Base-by-base conservation (phyloP, 2,888 invertebrate genomes). In the Coelogynopora nodosa region DNA sequence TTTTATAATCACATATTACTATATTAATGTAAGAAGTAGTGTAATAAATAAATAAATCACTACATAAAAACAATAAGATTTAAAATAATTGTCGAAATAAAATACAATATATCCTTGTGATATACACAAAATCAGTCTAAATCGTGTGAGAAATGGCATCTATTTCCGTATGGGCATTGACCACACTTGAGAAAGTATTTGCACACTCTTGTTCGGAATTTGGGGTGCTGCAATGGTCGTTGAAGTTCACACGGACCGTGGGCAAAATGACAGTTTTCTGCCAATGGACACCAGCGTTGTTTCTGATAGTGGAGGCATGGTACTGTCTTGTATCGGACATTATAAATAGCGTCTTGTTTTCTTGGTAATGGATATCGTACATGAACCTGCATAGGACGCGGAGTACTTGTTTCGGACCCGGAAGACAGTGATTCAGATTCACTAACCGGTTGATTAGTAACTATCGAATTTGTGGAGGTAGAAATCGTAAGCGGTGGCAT, bases 301-400 rank as follows among this genome's bases (percentile, higher is more conserved):
- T 86, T 86, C 30, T 86, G 86, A 30, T 23, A 86, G n/a, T 86
- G 86, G 23, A 86, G n/a, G 31, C 86, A 86, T 0, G 67, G 86
- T 30, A 67, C 2, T 29, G 86, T 86, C 86, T 86, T 86, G 84
- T 86, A 86, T 27, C 86, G 86, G 0, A 67, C 67, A 28, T 86
- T 86, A 23, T 86, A 86, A n/a, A 74, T 74, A 0, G 86, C 86
- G 31, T 86, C 86, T 29, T 86, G 84, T 30, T 86, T 86, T 13
- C 84, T 26, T 28, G 86, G 86, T 28, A 85, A 31, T 27, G 31
- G 28, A 26, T 86, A 1, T n/a, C 86, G 86, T 29, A 85, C 23
- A 30, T 86, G 86, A 13, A 86, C 86, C 31, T 86, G 86, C 84
- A 86, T 84, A n/a, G 84, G 84, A n/a, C 84, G 23, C 10, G n/a